Percentiles rank a stretch among this genome's conserved stretches.
phyloP scores from a whole-genome alignment of 1,140 invertebrate genomes.

The Heterodera schachtii region DNA sequence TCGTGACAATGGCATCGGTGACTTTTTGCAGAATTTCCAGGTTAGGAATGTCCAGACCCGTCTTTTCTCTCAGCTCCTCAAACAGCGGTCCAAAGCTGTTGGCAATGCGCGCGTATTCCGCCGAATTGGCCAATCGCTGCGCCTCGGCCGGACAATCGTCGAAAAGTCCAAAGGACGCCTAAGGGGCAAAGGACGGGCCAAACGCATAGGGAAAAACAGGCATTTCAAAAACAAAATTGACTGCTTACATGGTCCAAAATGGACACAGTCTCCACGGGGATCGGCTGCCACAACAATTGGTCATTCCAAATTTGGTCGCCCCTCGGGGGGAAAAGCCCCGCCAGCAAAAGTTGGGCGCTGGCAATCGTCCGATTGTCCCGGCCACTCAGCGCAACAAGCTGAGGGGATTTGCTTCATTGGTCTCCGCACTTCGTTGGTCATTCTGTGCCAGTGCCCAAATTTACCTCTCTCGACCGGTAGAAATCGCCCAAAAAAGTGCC shows the following conservation, averaged over 20 bases:
- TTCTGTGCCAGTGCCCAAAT: no score
- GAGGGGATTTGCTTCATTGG: neutral
- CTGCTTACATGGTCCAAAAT: constrained; percentile 34
- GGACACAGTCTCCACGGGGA: constrained; percentile 19
- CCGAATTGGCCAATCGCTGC: neutral
- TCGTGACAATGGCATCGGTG: constrained; percentile 20
- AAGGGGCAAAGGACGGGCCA: neutral
- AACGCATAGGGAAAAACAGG: neutral
- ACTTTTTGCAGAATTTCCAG: constrained; percentile 36
- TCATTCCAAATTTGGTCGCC: constrained; percentile 39
- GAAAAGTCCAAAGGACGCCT: constrained; percentile 36
- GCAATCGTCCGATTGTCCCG: constrained; percentile 40
- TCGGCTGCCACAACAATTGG: constrained; percentile 37
- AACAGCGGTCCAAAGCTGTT: constrained; percentile 14
- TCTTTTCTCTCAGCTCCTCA: constrained; percentile 28
- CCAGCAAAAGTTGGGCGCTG: constrained; percentile 39
- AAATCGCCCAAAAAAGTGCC: constrained; percentile 27
- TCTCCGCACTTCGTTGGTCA: no score
- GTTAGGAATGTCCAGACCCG: constrained; percentile 35
- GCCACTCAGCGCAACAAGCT: constrained; percentile 32
- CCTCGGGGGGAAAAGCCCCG: constrained; percentile 32
- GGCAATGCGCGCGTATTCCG: constrained; percentile 15
- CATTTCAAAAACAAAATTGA: constrained; percentile 5
- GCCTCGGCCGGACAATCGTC: constrained; percentile 28
- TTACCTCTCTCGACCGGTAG: constrained; percentile 31